Conservation (phyloP, 2,113 vertebrate species). For the rabbit (Oryctolagus cuniculus) region DNA sequence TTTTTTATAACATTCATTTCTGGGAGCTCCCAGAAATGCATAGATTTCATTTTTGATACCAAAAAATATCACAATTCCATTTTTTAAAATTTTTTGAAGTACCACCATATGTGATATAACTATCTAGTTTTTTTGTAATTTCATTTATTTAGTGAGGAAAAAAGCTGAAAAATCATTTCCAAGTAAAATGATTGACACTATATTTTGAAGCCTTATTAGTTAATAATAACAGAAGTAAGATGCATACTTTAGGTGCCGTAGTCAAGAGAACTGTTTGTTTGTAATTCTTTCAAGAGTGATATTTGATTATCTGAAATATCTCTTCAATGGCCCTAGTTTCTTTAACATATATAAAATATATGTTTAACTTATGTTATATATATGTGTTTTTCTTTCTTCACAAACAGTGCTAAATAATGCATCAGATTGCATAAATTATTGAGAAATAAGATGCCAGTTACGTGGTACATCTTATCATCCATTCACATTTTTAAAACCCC, state of each 20-base stretch:
- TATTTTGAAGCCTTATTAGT: neutral
- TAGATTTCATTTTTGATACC: too few species aligned
- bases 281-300: neutral
- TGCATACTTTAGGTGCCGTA: neutral
- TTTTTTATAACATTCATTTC: too few species aligned
- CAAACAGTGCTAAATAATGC: neutral
- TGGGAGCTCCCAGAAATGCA: too few species aligned
- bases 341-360: neutral
- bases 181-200: neutral
- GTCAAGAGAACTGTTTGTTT: neutral
- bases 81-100: too few species aligned
- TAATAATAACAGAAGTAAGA: neutral
- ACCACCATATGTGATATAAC: too few species aligned
- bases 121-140: neutral
- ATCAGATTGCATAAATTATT: neutral
- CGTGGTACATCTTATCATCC: neutral
- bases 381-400: neutral
- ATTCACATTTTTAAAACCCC: neutral
- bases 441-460: neutral
- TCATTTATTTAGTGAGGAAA: neutral
- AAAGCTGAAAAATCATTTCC: neutral
- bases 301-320: neutral
- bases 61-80: too few species aligned
- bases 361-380: too few species aligned
- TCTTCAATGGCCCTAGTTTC: neutral